Evolutionary conservation across 2,888 invertebrate species (phyloP), one percentile per base, ranked within the genome.

Genomic region (Odontocerum albicorne): DNA sequence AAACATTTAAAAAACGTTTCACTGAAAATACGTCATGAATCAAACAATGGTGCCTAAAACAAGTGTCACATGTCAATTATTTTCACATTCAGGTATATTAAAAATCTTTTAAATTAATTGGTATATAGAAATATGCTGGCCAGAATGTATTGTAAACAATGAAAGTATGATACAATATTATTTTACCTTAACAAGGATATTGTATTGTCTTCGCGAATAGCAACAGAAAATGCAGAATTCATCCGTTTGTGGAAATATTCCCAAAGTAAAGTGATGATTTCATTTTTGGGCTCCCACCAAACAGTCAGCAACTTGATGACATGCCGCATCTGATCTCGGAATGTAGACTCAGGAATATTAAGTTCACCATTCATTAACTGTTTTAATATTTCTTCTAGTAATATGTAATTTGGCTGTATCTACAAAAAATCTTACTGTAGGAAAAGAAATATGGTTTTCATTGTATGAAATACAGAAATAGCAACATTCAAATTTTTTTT

Each of bases 171-270:
- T n/a, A 46, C 13, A 6, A 15, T 10, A 16, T 12, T 4, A 38
- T 15, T 2, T 15, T 43, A 57, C 54, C 47, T 75, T 43, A 75
- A 74, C 40, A 77, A 66, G 0, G 77, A 70, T 13, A 65, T 46
- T 17, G 63, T 62, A 70, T 70, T 70, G 27, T 70, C 70, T 4
- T 71, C 71, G n/a, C 73, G 65, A 19, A 74, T 74, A 16, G 73
- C 70, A 10, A 76, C 64, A 54, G 75, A 69, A 63, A 82, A 83
- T 2, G 75, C 72, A 27, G 75, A 73, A 64, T 83, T 80, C 3
- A 84, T 68, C 64, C 76, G 72, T 50, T 79, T 77, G 63, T 83
- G 79, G 63, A 81, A 80, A 64, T 79, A 77, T 62, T 83, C 83
- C 81, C 83, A 82, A 2, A 83, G 65, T 35, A 73, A 65, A 55